phyloP scores from a whole-genome alignment of 2,113 vertebrate genomes.

The Uropsilus gracilis region DNA sequence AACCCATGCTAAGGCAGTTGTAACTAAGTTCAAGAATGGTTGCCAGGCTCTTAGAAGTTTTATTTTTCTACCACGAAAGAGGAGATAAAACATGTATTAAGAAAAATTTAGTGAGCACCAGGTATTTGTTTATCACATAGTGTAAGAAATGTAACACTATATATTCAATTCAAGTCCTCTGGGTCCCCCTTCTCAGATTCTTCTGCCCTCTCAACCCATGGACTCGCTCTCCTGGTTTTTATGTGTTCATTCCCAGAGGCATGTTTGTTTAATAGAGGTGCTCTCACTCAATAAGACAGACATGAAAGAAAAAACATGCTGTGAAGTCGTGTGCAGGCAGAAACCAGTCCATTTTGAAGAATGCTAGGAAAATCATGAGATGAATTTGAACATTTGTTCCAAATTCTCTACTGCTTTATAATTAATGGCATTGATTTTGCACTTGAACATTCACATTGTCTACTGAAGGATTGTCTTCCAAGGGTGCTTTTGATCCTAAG shows the following conservation, averaged over 20 bases:
- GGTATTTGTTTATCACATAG: not conserved
- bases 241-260: not conserved
- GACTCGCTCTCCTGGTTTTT: not conserved
- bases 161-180: not conserved
- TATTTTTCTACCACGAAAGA: not conserved
- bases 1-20: not conserved
- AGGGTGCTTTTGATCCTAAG: not conserved
- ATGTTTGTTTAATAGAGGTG: not conserved
- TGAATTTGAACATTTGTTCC: not conserved
- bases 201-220: not conserved
- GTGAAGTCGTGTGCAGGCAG: not conserved
- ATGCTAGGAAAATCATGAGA: not conserved
- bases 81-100: not conserved
- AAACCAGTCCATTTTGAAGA: not conserved
- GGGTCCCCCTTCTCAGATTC: not conserved
- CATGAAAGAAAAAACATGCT: not conserved
- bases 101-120: not conserved
- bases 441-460: not conserved
- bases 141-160: not conserved
- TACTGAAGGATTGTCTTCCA: not conserved
- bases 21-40: not conserved
- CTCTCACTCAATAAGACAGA: not conserved
- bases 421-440: not conserved
- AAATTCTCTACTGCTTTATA: not conserved
- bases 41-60: not conserved